These are phyloP conservation scores for Sphaerodactylus townsendi DNA, from an alignment of 2,113 vertebrate genomes.

Conservation along the genomic window DNA sequence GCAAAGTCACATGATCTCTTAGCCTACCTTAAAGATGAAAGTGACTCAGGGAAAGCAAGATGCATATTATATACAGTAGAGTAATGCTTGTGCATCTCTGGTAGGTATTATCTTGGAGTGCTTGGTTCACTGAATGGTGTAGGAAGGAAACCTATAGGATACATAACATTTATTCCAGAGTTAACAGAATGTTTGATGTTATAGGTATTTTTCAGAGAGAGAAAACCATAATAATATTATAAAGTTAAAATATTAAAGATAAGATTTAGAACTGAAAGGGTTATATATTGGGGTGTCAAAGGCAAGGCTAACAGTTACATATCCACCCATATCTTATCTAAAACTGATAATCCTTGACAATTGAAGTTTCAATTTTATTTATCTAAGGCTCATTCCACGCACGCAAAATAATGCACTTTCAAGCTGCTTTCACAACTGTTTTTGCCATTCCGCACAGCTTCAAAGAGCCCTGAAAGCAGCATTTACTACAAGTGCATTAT, in stretches of 20 bases:
- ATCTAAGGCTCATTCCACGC: no score
- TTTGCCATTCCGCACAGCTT: no score
- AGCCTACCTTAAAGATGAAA: no score
- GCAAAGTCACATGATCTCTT: neutral
- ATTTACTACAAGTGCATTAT: no score
- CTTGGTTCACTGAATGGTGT: neutral
- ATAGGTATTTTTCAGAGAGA: neutral
- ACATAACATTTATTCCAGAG: neutral
- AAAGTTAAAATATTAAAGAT: neutral
- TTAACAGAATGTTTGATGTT: neutral
- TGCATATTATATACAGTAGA: neutral
- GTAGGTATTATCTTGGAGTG: neutral
- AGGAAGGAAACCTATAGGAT: no score
- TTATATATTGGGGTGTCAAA: no score
- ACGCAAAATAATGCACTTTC: no score
- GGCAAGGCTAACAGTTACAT: no score
- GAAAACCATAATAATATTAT: neutral
- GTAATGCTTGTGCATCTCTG: no score
- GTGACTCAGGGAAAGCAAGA: neutral
- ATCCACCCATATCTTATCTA: neutral
- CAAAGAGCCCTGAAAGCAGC: no score
- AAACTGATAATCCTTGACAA: constrained; percentile 8
- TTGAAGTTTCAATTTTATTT: constrained; percentile 19
- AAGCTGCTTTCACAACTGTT: no score
- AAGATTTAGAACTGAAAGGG: neutral